phyloP scores from a whole-genome alignment of 2,888 invertebrate species.

The Adineta ricciae region DNA sequence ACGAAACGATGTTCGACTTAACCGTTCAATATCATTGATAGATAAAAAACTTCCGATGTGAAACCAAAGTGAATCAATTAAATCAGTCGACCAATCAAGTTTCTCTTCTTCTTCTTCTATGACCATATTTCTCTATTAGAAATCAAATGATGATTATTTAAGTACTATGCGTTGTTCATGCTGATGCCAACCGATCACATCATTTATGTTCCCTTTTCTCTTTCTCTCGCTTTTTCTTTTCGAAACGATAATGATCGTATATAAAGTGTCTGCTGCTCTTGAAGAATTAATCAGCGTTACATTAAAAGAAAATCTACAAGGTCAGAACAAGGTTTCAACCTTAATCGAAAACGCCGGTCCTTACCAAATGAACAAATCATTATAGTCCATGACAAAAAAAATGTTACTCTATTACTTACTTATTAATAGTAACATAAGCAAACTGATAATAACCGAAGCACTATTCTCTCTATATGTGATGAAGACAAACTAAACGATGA shows the following conservation, averaged over 20 bases:
- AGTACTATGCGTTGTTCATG: background rate
- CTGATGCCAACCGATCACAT: background rate
- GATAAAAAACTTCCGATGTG: background rate
- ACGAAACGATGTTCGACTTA: background rate
- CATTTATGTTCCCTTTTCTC: no score
- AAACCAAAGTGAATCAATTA: background rate
- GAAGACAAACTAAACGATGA: background rate
- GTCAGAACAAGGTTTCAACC: background rate
- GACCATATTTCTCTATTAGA: background rate
- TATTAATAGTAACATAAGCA: background rate
- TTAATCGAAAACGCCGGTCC: background rate
- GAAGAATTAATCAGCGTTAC: background rate
- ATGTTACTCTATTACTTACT: background rate
- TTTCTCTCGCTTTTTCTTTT: background rate
- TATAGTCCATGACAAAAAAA: no score
- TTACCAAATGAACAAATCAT: background rate
- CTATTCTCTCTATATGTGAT: background rate
- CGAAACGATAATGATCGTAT: background rate
- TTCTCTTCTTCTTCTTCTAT: background rate
- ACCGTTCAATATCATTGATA: background rate
- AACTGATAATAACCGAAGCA: background rate
- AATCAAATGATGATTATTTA: background rate
- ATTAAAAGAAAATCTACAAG: background rate
- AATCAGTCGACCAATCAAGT: background rate
- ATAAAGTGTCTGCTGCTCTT: background rate